Conservation (phyloP, 2,888 invertebrate genomes). For the Cantharis rustica region DNA sequence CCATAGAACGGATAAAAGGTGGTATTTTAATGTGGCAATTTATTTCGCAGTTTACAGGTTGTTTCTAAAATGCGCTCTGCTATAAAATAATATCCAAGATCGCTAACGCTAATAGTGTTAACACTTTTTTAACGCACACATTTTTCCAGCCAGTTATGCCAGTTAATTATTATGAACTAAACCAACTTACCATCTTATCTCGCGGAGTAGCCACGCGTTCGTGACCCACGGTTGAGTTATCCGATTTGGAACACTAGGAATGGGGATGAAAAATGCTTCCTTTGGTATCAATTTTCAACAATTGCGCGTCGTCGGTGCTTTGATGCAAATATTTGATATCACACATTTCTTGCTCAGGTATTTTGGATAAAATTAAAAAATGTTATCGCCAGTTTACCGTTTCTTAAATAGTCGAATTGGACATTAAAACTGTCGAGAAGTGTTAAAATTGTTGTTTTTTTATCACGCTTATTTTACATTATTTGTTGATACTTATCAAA, state of each 20-base stretch:
- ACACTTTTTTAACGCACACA: background rate
- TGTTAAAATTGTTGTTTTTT: background rate
- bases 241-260: background rate
- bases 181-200: background rate
- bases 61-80: background rate
- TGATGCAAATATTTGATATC: background rate
- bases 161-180: background rate
- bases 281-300: background rate
- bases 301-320: background rate
- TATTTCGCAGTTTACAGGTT: background rate
- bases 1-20: background rate
- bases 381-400: background rate
- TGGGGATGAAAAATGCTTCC: background rate
- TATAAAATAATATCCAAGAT: background rate
- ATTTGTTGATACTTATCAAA: background rate
- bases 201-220: background rate
- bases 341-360: background rate
- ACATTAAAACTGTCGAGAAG: background rate
- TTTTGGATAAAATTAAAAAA: background rate
- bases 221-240: background rate
- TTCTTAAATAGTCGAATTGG: background rate
- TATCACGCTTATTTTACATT: background rate
- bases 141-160: background rate
- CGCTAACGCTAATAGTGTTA: background rate
- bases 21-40: conserved; percentile 3